Conservation (phyloP, 2,113 vertebrate species). For the Hippocampus barbouri region DNA sequence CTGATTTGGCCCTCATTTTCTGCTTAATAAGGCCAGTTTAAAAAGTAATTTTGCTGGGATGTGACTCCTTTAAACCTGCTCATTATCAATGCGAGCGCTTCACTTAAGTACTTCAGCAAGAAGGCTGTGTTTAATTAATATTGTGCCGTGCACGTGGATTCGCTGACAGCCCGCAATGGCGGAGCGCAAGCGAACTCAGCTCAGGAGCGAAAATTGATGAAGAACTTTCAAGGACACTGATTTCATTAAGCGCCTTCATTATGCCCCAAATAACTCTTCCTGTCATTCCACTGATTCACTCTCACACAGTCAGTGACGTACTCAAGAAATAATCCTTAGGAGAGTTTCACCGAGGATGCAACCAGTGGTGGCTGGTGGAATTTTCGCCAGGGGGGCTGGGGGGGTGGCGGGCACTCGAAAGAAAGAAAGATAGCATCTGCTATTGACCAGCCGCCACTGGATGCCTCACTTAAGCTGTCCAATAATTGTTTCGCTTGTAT, state of each 20-base stretch:
- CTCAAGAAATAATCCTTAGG: conserved; percentile 16
- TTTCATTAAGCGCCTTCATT: conserved; percentile 87
- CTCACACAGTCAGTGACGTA: conserved; percentile 19
- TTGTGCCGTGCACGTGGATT: conserved; percentile 76
- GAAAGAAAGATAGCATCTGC: too few species aligned
- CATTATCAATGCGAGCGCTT: conserved; percentile 83
- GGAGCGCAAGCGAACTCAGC: conserved; percentile 49
- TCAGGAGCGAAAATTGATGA: conserved; percentile 79
- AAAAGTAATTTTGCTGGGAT: conserved; percentile 88
- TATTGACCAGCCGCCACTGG: not conserved
- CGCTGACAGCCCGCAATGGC: conserved; percentile 77
- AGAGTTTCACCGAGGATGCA: conserved; percentile 7
- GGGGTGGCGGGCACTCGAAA: too few species aligned
- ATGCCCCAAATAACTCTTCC: conserved; percentile 79
- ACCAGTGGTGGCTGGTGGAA: too few species aligned
- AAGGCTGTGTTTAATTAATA: conserved; percentile 86
- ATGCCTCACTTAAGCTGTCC: conserved; percentile 7
- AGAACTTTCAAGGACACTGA: conserved; percentile 89
- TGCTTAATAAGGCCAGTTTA: conserved; percentile 91
- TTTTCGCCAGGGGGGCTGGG: too few species aligned
- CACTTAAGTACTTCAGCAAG: conserved; percentile 82
- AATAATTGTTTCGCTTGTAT: conserved; percentile 18
- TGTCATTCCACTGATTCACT: conserved; percentile 69
- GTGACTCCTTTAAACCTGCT: conserved; percentile 86
- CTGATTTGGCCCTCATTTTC: conserved; percentile 92